A percentile compares a stretch with the other conserved stretches of the same genome.
Evolutionary conservation across 2,888 invertebrate genomes (phyloP).

Genomic region (Noctua janthe): DNA sequence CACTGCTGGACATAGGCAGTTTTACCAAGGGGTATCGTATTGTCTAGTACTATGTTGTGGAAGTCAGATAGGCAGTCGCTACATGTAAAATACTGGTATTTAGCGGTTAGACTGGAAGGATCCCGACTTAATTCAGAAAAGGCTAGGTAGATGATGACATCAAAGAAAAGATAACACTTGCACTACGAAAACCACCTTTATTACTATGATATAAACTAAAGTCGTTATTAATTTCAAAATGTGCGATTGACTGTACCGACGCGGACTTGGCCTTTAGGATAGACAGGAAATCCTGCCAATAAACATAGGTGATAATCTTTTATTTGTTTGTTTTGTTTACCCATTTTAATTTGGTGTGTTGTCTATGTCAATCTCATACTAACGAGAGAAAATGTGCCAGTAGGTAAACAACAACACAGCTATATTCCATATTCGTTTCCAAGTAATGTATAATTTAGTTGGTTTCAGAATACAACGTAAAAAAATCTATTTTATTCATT

Average conservation of each 20-base stretch:
- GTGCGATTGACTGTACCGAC: background rate
- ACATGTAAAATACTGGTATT: background rate
- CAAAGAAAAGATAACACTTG: background rate
- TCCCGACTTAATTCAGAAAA: background rate
- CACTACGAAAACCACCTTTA: background rate
- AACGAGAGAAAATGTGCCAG: background rate
- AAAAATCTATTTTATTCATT: background rate
- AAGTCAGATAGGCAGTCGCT: background rate
- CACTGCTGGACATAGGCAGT: background rate
- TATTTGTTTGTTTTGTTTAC: slow-evolving; percentile 23
- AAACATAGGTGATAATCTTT: slow-evolving; percentile 7
- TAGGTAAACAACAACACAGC: background rate
- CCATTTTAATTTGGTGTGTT: background rate
- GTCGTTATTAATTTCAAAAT: background rate
- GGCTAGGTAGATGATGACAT: background rate
- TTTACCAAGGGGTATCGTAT: background rate
- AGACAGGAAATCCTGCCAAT: slow-evolving; percentile 2
- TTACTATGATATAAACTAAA: background rate
- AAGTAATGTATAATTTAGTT: background rate
- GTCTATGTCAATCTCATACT: background rate
- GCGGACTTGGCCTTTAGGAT: slow-evolving; percentile 2
- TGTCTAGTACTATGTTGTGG: background rate
- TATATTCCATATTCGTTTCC: background rate
- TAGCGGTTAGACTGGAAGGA: background rate
- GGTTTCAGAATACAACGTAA: background rate